Conservation (phyloP, 2,797 vertebrate genomes). For the Rhabdomys pumilio region DNA sequence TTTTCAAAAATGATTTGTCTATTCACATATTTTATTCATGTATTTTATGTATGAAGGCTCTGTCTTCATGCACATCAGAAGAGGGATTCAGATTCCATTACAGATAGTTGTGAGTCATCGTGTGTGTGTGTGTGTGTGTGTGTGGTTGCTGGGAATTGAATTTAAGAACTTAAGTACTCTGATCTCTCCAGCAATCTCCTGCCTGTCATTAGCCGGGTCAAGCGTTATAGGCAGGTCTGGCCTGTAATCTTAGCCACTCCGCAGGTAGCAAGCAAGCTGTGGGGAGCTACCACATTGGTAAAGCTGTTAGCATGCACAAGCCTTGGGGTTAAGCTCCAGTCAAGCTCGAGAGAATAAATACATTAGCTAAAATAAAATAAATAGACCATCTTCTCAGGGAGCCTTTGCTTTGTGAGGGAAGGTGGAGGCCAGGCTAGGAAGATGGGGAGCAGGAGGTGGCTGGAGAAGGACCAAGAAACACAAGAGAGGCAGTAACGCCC, state of each 20-base stretch:
- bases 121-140: too few relatives aligned
- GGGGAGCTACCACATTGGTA: not conserved
- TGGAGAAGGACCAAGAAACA: not conserved
- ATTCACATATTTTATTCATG: not conserved
- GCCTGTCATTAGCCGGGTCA: not conserved
- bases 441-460: not conserved
- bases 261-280: too few relatives aligned
- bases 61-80: not conserved
- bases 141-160: not conserved
- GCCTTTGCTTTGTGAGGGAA: not conserved
- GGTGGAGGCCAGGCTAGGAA: not conserved
- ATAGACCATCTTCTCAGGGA: too few relatives aligned
- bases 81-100: not conserved
- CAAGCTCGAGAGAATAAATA: not conserved
- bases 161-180: not conserved
- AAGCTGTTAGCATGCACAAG: not conserved
- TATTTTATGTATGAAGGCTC: not conserved
- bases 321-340: not conserved
- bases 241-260: not conserved
- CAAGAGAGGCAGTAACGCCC: not conserved
- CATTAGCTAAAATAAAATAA: not conserved
- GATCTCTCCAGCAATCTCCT: not conserved
- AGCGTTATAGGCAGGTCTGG: not conserved
- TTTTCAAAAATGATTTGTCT: not conserved
- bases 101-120: not conserved